A percentile compares a stretch with the other conserved stretches of the same genome.
These are phyloP conservation scores for Phylloscopus whistleri DNA, from an alignment of 2,113 vertebrate genomes.

Conservation along the genomic window DNA sequence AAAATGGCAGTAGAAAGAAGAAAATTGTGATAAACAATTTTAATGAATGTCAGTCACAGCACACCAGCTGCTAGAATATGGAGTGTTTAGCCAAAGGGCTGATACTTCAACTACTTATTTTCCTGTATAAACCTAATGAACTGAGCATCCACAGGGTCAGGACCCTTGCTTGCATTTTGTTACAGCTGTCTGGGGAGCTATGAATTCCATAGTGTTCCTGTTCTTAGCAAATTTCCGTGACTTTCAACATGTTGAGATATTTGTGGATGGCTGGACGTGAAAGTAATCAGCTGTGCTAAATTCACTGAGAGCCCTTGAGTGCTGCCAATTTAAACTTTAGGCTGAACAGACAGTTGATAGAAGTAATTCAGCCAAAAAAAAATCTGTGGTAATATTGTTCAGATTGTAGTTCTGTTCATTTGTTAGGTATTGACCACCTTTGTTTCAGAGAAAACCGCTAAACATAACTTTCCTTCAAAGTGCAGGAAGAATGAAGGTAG, in stretches of 20 bases:
- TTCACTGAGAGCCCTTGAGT: not conserved
- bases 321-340: slow-evolving; percentile 28
- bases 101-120: not conserved
- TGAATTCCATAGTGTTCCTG: not conserved
- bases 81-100: not conserved
- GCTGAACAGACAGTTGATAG: not conserved
- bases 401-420: not conserved
- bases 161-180: not conserved
- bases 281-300: slow-evolving; percentile 23
- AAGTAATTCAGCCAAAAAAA: not conserved
- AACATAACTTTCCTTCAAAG: not conserved
- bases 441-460: not conserved
- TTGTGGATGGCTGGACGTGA: slow-evolving; percentile 7
- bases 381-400: not conserved
- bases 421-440: not conserved
- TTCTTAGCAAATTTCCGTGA: slow-evolving; percentile 5
- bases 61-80: not conserved
- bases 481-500: not conserved
- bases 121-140: not conserved
- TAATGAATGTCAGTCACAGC: not conserved
- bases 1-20: not conserved
- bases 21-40: not conserved
- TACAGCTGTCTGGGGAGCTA: not conserved
- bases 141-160: not conserved
- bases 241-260: slow-evolving; percentile 10